phyloP scores from a whole-genome alignment of 2,888 invertebrate genomes.

The Eristalinus sepulchralis region DNA sequence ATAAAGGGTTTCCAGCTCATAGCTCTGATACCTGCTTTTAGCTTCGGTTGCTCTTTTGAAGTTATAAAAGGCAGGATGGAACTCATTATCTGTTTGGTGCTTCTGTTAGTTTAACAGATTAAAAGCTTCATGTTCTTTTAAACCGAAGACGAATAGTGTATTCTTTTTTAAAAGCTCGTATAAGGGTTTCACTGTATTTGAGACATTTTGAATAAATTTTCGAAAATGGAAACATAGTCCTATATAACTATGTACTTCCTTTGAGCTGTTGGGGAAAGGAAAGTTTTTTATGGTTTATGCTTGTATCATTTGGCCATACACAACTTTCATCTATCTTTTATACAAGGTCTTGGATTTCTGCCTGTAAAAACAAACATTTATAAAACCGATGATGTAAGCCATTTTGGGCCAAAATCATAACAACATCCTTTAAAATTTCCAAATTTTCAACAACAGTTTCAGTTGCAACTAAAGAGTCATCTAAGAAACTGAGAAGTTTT shows the following conservation, averaged over 20 bases:
- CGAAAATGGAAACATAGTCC: constrained; percentile 48
- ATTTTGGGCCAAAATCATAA: no score
- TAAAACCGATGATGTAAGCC: no score
- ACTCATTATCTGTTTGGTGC: constrained; percentile 66
- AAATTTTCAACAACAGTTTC: no score
- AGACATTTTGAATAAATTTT: constrained; percentile 70
- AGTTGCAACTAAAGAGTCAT: no score
- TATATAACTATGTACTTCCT: constrained; percentile 64
- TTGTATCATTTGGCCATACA: constrained; percentile 18
- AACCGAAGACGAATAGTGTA: constrained; percentile 10
- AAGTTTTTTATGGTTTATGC: constrained; percentile 15
- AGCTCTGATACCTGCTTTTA: constrained; percentile 33
- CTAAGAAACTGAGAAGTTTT: no score
- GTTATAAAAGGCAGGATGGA: constrained; percentile 74
- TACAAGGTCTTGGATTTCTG: no score
- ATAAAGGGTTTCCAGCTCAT: constrained; percentile 35
- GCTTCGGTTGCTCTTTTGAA: constrained; percentile 39
- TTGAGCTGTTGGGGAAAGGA: constrained; percentile 38
- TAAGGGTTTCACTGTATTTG: constrained; percentile 73
- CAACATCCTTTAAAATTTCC: no score
- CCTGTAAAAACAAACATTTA: no score
- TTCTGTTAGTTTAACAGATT: constrained; percentile 40
- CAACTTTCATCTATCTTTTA: not conserved
- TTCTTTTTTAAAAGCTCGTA: constrained; percentile 71
- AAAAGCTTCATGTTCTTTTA: constrained; percentile 20